Evolutionary conservation across 1,140 invertebrate species (phyloP), one percentile per base, ranked within the genome.

Genomic region (Neodiprion pinetum): DNA sequence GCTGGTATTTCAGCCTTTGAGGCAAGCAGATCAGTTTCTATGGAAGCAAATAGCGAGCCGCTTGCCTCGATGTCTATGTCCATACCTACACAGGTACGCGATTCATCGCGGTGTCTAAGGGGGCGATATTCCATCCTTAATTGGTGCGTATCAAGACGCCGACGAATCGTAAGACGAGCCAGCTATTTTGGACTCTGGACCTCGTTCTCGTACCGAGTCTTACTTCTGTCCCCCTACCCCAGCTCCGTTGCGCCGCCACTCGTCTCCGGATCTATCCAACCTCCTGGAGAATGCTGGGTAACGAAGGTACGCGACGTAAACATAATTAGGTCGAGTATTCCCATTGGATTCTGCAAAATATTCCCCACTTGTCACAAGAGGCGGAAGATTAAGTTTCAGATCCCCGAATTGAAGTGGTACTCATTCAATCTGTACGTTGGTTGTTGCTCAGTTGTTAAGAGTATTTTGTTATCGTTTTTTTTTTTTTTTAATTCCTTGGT

Each of bases 241-340:
- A 40, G 2, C 28, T 5, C 28, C 28, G 2, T 5, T 40, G 28
- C 28, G 2, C 28, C 5, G 28, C 28, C 28, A 40, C 28, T 5
- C 28, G 28, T 5, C 28, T 40, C 28, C 28, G 28, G 71, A 40
- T 12, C 9, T 48, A 11, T 65, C 17, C 61, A 53, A 53, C 17
- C 14, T 17, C 71, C 14, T 65, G 68, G 11, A 12, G 12, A 69
- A 69, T 47, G 68, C 3, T 66, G 68, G 68, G 74, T 69, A 74
- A 77, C 71, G 68, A 73, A 72, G 79, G 72, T 77, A 69, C 78
- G 69, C 76, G 61, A 66, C 75, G 76, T 80, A 74, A 75, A 74
- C 79, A 76, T 81, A 81, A 80, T 80, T 81, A 78, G 76, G 77
- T 80, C 78, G 73, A 17, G 40, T n/a, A 68, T 68, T 47, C 11